Base-by-base conservation (phyloP, 2,888 invertebrate genomes). In the Augochlorella aurata region DNA sequence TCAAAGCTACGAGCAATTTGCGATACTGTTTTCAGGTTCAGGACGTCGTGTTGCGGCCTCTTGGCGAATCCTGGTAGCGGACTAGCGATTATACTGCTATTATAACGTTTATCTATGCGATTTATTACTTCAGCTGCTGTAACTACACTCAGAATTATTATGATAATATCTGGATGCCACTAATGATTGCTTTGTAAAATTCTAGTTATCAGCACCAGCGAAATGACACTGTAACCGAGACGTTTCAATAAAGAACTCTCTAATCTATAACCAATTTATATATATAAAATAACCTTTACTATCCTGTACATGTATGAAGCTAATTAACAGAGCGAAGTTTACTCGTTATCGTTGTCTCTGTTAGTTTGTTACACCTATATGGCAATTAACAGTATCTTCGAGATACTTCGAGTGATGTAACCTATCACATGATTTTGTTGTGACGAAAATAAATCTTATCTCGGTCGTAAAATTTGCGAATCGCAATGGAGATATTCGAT, bases 21-120 rank as follows among this genome's bases (percentile, higher is more conserved):
- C 1, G 9, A 38, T n/a, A 18, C 7, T 38, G 1, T 50, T 74
- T 58, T 81, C 49, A 92, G 92, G 86, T 92, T 7, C 91, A 92
- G 72, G 91, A 92, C 69, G 88, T 92, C 21, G 80, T 90, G 45
- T 85, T 92, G 50, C 89, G 91, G 61, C 90, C 92, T 29, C 61
- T 91, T n/a, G 92, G 91, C 2, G 92, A 92, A 79, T 85, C 89
- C 70, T 92, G 92, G 92, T 92, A 77, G 49, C n/a, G 29, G 54
- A 54, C 44, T 44, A 3, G 24, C 1, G 18, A n/a, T 21, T 45
- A 12, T 21, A 16, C 21, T 69, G 8, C 47, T 21, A 21, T 54
- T 68, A 50, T 14, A 72, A 16, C 29, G 61, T 29, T 29, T 38
- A 9, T 10, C 4, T 63, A 16, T 38, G 18, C 29, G 29, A 0